Base-by-base conservation (phyloP, 2,888 invertebrate species). In the Chalcis sispes region DNA sequence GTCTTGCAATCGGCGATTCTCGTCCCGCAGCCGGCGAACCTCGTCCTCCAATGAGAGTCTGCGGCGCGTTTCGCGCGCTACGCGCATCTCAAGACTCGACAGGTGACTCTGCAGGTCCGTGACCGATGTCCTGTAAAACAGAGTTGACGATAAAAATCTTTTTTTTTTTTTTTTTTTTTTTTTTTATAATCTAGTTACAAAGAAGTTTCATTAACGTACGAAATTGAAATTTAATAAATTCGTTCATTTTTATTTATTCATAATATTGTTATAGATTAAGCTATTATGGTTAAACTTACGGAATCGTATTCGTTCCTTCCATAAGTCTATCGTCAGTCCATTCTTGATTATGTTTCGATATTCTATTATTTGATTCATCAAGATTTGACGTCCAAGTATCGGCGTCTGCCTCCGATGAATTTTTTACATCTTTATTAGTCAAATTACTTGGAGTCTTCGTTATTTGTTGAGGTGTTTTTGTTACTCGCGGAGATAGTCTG, bases 1-100 rank as follows among this genome's bases (percentile, higher is more conserved):
- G 84, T 96, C 96, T 82, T 96, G 95, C 59, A 97, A 90, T 23
- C 96, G 93, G 50, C 94, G 92, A 89, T 97, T 97, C 88, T 97
- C 96, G 65, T 95, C 94, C 20, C 95, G 91, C 77, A 97, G 89
- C 58, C 94, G 91, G 77, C 94, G 92, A 5, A 95, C 93, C 85
- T 94, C 94, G 72, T 92, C 92, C 84, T 93, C 93, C 69, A 94
- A 86, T 1, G 92, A 91, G 77, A 91, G 87, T 58, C 93, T 89
- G 50, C 92, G 89, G 64, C 91, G 89, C 7, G 92, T 92, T 87
- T 94, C 93, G 71, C 91, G 89, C 40, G 90, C 90, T 18, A 93
- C 90, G 80, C 92, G 90, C 56, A 91, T 89, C 83, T 93, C 93
- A 70, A 93, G 85, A 77, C 92, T 91, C 1, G 90, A 89, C 46